Percentiles rank a stretch among this genome's conserved stretches.
Conservation (phyloP, 2,797 vertebrate genomes). For the Acrossocheilus wenchowensis region DNA sequence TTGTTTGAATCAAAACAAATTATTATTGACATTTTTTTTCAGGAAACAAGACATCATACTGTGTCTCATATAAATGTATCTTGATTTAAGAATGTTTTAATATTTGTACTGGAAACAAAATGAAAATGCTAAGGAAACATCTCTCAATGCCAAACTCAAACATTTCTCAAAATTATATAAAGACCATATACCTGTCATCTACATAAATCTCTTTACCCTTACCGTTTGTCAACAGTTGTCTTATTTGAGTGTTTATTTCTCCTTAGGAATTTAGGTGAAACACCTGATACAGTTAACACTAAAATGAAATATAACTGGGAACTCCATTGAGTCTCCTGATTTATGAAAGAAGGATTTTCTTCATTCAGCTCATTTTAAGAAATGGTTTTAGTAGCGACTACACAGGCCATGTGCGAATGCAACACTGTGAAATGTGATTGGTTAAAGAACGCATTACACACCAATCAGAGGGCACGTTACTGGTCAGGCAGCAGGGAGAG, state of each 20-base stretch:
- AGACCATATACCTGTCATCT: background rate
- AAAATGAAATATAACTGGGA: conserved; percentile 15
- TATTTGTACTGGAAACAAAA: background rate
- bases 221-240: background rate
- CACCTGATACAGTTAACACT: background rate
- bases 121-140: background rate
- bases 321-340: background rate
- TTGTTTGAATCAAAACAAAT: background rate
- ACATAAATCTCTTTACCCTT: background rate
- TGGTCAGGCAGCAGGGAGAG: background rate
- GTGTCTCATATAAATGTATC: background rate
- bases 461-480: background rate
- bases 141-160: background rate
- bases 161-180: background rate
- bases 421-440: background rate
- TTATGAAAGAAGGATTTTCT: background rate
- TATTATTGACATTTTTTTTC: background rate
- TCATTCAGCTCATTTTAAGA: conserved; percentile 6
- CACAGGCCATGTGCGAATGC: background rate
- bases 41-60: background rate
- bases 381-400: background rate
- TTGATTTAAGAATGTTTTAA: background rate
- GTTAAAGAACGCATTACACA: background rate
- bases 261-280: background rate
- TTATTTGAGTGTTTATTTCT: background rate